Conservation (phyloP, 2,888 invertebrate genomes). For the Lasioglossum figueresi region DNA sequence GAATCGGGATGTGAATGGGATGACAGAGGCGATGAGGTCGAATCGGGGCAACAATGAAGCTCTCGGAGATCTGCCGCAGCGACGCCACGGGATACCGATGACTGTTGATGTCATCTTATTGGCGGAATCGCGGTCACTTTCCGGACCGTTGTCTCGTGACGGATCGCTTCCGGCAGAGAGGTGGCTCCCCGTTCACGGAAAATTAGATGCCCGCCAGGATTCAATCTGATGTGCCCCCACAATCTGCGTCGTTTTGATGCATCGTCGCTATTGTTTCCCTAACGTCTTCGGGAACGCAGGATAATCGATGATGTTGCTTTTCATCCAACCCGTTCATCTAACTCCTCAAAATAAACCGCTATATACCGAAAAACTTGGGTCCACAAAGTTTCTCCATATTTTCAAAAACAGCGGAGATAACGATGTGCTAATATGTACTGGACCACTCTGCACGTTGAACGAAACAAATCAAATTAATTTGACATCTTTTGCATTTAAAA, state of each 20-base stretch:
- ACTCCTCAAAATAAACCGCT: neutral
- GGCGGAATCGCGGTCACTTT: slow-evolving; percentile 16
- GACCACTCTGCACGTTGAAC: no score
- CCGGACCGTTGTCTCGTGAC: slow-evolving; percentile 22
- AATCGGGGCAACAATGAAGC: slow-evolving; percentile 3
- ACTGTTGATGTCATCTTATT: slow-evolving; percentile 24
- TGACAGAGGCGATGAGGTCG: neutral
- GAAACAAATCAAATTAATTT: no score
- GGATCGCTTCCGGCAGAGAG: slow-evolving; percentile 16
- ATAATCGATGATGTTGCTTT: neutral
- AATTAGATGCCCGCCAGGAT: neutral
- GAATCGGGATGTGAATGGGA: slow-evolving; percentile 19
- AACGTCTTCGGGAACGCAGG: neutral
- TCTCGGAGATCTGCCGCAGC: slow-evolving; percentile 15
- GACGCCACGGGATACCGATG: neutral
- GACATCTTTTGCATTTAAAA: no score
- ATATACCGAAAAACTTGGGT: no score
- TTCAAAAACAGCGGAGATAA: no score
- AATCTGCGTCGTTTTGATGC: slow-evolving; percentile 7
- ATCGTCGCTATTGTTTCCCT: neutral
- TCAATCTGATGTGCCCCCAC: slow-evolving; percentile 3
- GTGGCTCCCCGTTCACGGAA: neutral
- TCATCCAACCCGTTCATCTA: neutral
- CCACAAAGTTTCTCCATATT: no score
- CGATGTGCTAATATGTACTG: no score